Evolutionary conservation across 2,113 vertebrate genomes (phyloP).

Genomic region (Hemiscyllium ocellatum): DNA sequence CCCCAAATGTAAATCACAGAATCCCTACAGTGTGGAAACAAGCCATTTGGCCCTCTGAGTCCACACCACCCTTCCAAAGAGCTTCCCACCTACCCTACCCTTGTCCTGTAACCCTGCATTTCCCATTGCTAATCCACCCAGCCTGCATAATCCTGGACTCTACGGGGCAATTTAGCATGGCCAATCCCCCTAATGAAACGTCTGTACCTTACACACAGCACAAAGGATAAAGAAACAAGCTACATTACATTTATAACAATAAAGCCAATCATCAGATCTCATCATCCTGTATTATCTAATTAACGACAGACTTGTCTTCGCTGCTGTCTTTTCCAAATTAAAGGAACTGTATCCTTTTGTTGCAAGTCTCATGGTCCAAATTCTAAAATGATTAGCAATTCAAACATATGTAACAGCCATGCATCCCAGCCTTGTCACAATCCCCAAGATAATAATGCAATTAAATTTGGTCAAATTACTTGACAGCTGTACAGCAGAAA

Average conservation of each 20-base stretch:
- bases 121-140: too few species aligned
- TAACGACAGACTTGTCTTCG: neutral
- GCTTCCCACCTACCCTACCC: too few species aligned
- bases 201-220: neutral
- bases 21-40: too few species aligned
- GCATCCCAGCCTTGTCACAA: neutral
- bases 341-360: neutral
- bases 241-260: neutral
- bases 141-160: too few species aligned
- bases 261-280: neutral
- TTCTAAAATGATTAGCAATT: slow-evolving; percentile 2
- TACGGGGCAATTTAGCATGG: too few species aligned
- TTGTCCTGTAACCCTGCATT: too few species aligned
- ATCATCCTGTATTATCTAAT: slow-evolving; percentile 1
- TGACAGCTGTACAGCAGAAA: neutral
- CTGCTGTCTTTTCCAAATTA: slow-evolving; percentile 12
- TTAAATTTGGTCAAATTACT: slow-evolving; percentile 22
- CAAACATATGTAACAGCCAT: slow-evolving; percentile 5
- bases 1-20: neutral
- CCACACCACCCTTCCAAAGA: too few species aligned
- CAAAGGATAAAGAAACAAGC: neutral
- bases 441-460: neutral
- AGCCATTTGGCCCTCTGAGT: too few species aligned
- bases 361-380: neutral
- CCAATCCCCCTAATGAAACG: neutral